Percentiles rank a stretch among this genome's conserved stretches.
These are phyloP conservation scores for Meandrina meandrites DNA, from an alignment of 92 coral and sea anemone species.

Conservation along the genomic window DNA sequence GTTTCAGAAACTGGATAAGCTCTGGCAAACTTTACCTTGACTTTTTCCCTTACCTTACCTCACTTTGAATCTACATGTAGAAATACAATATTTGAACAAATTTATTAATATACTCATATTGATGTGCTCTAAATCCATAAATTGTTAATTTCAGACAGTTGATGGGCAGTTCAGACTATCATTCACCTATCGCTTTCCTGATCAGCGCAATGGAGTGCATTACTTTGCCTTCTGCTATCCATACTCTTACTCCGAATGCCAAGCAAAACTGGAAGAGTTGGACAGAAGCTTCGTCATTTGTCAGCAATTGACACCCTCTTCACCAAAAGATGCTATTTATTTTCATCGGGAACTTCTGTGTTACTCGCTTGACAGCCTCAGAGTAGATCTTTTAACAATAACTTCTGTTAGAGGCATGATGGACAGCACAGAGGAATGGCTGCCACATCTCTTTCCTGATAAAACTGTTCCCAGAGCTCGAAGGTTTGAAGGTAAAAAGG, in stretches of 20 bases:
- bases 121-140: too few species aligned
- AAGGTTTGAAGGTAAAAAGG: slow-evolving; percentile 89
- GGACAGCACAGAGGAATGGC: slow-evolving; percentile 66
- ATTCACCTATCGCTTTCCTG: slow-evolving; percentile 94
- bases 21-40: too few species aligned
- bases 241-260: slow-evolving; percentile 88
- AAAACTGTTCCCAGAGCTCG: slow-evolving; percentile 69
- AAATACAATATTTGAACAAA: too few species aligned
- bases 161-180: slow-evolving; percentile 94
- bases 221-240: slow-evolving; percentile 99
- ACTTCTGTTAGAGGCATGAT: slow-evolving; percentile 86
- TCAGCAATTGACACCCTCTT: slow-evolving; percentile 62
- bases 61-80: too few species aligned
- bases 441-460: slow-evolving; percentile 85
- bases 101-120: too few species aligned
- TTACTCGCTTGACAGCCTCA: slow-evolving; percentile 77
- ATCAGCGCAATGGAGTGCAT: slow-evolving; percentile 73
- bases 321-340: slow-evolving; percentile 66
- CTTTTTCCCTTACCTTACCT: too few species aligned
- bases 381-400: slow-evolving; percentile 89
- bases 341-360: slow-evolving; percentile 87
- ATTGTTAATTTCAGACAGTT: slow-evolving; percentile 67
- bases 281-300: slow-evolving; percentile 57
- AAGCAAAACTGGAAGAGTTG: slow-evolving; percentile 67
- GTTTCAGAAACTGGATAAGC: too few species aligned